Percentiles rank a stretch among this genome's conserved stretches.
Evolutionary conservation across 2,888 invertebrate species (phyloP).

Genomic region (Andrena hattorfiana): DNA sequence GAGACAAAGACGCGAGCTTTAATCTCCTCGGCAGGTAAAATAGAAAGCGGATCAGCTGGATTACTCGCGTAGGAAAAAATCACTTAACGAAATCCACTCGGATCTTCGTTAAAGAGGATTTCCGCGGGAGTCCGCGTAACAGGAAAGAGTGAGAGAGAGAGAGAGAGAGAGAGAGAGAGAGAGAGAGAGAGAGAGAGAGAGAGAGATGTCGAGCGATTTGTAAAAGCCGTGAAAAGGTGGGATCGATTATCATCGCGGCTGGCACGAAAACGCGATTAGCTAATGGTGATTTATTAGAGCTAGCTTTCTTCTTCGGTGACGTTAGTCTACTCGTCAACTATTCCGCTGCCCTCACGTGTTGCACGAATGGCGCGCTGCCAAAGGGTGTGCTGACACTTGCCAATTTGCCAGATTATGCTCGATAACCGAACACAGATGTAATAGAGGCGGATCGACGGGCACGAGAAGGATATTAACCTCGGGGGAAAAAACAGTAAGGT

Average conservation of each 20-base stretch:
- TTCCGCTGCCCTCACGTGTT: conserved; percentile 69
- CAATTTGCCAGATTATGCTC: conserved; percentile 38
- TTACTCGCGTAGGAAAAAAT: neutral
- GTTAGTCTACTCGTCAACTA: conserved; percentile 15
- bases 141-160: neutral
- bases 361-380: conserved; percentile 76
- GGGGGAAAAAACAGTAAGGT: too few relatives aligned
- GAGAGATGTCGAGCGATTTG: neutral
- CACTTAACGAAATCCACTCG: neutral
- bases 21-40: neutral
- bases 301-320: conserved; percentile 31
- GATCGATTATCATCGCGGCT: conserved; percentile 13
- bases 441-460: conserved; percentile 3
- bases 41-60: neutral
- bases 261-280: conserved; percentile 18
- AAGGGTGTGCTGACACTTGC: conserved; percentile 59
- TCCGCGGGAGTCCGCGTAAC: neutral
- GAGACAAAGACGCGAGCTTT: neutral
- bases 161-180: conserved; percentile 2
- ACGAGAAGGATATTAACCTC: neutral
- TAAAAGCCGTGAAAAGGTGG: conserved; percentile 7
- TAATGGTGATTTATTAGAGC: conserved; percentile 26
- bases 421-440: conserved; percentile 26
- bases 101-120: neutral
- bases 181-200: neutral